Conservation (phyloP, 2,888 invertebrate genomes). For the Epinotia bilunana region DNA sequence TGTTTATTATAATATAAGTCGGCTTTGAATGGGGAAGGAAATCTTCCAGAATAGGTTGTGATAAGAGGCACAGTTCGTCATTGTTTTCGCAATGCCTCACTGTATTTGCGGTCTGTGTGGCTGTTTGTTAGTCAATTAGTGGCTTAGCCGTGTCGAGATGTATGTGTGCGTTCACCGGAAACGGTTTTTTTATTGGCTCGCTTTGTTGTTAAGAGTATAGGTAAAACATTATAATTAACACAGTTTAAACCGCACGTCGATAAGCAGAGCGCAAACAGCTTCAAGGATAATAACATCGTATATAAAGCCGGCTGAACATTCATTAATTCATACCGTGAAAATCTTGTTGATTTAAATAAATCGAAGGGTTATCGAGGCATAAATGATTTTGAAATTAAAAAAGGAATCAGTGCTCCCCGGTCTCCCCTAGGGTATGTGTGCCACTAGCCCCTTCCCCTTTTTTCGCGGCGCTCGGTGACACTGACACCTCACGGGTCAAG, state of each 20-base stretch:
- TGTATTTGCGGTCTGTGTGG: conserved; percentile 40
- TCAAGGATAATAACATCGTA: conserved; percentile 32
- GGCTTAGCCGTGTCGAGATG: conserved; percentile 23
- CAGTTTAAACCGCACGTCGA: conserved; percentile 31
- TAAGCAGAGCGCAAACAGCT: conserved; percentile 27
- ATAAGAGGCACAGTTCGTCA: conserved; percentile 41
- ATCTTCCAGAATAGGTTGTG: conserved; percentile 34
- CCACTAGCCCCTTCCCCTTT: conserved; percentile 35
- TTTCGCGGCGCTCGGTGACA: conserved; percentile 38
- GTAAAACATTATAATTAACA: conserved; percentile 31
- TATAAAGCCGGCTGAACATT: conserved; percentile 10
- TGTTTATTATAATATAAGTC: conserved; percentile 24
- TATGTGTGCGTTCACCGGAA: conserved; percentile 35
- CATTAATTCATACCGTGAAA: conserved; percentile 32
- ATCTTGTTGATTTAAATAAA: conserved; percentile 42
- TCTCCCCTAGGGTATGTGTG: conserved; percentile 29
- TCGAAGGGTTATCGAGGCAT: conserved; percentile 41
- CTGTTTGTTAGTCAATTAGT: conserved; percentile 44
- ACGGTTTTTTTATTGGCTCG: conserved; percentile 29
- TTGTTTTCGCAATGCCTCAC: conserved; percentile 38
- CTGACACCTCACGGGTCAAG: conserved; percentile 44
- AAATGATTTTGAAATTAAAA: conserved; percentile 41
- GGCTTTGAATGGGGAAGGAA: conserved; percentile 37
- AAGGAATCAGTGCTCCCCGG: conserved; percentile 35
- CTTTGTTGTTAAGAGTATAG: conserved; percentile 26